A percentile compares a stretch with the other conserved stretches of the same genome.
Evolutionary conservation across 2,113 vertebrate species (phyloP).

Genomic region (Barnardius zonarius): DNA sequence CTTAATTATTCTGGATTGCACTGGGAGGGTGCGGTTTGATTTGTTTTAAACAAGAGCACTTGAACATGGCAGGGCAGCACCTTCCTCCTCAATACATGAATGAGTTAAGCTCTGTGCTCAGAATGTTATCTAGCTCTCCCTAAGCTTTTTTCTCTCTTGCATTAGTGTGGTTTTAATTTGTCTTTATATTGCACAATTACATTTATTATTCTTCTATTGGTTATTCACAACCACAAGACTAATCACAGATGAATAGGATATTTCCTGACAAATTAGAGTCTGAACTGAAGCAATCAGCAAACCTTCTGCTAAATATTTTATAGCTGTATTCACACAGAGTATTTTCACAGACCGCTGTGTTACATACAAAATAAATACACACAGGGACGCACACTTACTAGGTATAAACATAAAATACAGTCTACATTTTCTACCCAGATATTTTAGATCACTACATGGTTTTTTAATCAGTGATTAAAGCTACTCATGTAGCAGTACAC

Average conservation of each 20-base stretch:
- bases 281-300: constrained; percentile 35
- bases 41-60: background rate
- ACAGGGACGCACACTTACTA: accelerated
- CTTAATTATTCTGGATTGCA: constrained; percentile 27
- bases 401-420: background rate
- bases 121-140: background rate
- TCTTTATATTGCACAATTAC: constrained; percentile 24
- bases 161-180: constrained; percentile 42
- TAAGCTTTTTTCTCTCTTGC: background rate
- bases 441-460: background rate
- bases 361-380: background rate
- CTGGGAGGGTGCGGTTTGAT: background rate
- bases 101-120: background rate
- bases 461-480: background rate
- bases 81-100: background rate
- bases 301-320: constrained; percentile 28
- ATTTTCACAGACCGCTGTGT: background rate
- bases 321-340: background rate
- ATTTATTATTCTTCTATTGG: constrained; percentile 49
- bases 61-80: background rate
- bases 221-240: constrained; percentile 46
- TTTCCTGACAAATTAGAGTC: constrained; percentile 47
- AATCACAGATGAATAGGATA: constrained; percentile 30
- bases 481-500: accelerated
- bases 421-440: background rate